Base-by-base conservation (phyloP, 2,888 invertebrate species). In the Phorcus lineatus region DNA sequence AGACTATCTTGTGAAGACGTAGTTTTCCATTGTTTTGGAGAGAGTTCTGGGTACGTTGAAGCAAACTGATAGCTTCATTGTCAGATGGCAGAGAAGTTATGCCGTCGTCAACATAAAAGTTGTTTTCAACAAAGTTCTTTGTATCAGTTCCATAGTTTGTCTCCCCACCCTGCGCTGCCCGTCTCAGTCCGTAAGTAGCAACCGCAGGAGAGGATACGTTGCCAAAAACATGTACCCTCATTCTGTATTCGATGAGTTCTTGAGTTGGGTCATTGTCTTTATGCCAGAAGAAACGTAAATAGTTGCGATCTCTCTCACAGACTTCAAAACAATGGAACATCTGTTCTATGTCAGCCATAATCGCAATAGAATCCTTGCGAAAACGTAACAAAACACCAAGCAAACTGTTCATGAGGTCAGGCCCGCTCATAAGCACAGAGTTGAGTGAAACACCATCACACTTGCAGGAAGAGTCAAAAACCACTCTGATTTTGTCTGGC, bases 41-140 rank as follows among this genome's bases (percentile, higher is more conserved):
- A 3, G 79, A 81, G 16, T 75, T 6, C 28, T 84, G 83, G 16
- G 85, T 86, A 0, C 80, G 66, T 53, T 77, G 81, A 74, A 87
- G 40, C 17, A 86, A 74, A 31, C 80, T 70, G 9, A 81, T 52
- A 2, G 85, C 84, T 53, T 81, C n/a, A 16, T 81, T 78, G 3
- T 3, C 17, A n/a, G 80, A 54, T 13, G 81, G 74, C 2, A 75
- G 22, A 16, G 86, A 86, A 9, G 79, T 57, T 1, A 87, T 22
- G 2, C 78, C 84, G 57, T 87, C 86, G 74, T 87, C 85, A 4
- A 87, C 81, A 77, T 87, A 87, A 79, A 86, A 87, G 57, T 85
- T 54, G 0, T 66, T 55, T 6, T 76, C 53, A 7, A 87, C 83
- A 55, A 86, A 84, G 9, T 81, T 24, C 17, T 70, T 67, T 4